Evolutionary conservation across 2,113 vertebrate species (phyloP).

Genomic region (Synchiropus splendidus): DNA sequence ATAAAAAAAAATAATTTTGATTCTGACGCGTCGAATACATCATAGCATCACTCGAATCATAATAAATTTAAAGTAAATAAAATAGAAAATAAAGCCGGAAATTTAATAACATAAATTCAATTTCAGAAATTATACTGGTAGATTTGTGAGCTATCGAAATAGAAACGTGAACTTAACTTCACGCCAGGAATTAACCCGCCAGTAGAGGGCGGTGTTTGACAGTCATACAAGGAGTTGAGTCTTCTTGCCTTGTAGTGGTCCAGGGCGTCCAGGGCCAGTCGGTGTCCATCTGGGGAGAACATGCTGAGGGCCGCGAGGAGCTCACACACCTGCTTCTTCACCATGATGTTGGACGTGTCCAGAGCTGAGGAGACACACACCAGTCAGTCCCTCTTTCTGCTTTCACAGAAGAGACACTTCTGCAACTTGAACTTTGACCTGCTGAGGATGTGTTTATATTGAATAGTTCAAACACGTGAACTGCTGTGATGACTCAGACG

Average conservation of each 20-base stretch:
- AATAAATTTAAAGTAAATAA: no score
- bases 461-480: no score
- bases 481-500: no score
- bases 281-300: slow-evolving; percentile 82
- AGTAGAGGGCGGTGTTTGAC: slow-evolving; percentile 20
- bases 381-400: not conserved
- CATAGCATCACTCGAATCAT: no score
- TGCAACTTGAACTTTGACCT: slow-evolving; percentile 37
- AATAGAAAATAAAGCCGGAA: no score
- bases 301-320: slow-evolving; percentile 90
- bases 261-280: slow-evolving; percentile 82
- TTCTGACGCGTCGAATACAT: no score
- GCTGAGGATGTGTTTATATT: slow-evolving; percentile 14
- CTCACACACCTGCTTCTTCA: slow-evolving; percentile 98
- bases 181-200: slow-evolving; percentile 7
- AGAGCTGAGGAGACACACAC: slow-evolving; percentile 66
- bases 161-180: no score
- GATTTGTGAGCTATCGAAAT: no score
- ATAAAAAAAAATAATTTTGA: no score
- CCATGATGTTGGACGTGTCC: slow-evolving; percentile 94
- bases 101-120: no score
- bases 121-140: no score
- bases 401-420: not conserved
- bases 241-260: slow-evolving; percentile 90
- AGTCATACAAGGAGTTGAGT: not conserved